phyloP scores from a whole-genome alignment of 2,888 invertebrate genomes.

The Lobophora halterata region DNA sequence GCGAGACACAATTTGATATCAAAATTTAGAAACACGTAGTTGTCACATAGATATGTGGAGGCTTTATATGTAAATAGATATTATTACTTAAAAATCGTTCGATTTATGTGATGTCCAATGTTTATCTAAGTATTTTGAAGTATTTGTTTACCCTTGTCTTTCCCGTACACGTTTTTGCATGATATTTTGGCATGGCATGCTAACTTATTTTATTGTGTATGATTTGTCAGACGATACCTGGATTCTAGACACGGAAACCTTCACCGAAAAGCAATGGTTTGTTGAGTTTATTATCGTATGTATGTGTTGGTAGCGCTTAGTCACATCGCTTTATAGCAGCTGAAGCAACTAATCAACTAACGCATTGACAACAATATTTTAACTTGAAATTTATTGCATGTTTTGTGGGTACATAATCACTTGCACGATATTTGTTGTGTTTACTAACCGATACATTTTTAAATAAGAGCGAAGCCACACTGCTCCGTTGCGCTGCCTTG shows the following conservation, averaged over 20 bases:
- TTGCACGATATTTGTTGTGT: constrained; percentile 6
- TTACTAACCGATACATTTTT: not conserved
- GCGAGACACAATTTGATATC: constrained; percentile 26
- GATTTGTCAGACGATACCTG: constrained; percentile 78
- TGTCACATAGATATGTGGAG: constrained; percentile 23
- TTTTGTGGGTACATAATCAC: constrained; percentile 14
- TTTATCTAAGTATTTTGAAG: constrained; percentile 36
- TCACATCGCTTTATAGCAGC: constrained; percentile 43
- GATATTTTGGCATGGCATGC: constrained; percentile 76
- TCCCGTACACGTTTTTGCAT: constrained; percentile 63
- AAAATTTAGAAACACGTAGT: constrained; percentile 27
- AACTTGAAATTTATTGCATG: constrained; percentile 23
- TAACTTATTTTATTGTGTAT: constrained; percentile 71
- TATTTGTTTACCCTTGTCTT: constrained; percentile 39
- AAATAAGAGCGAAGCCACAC: too few species aligned
- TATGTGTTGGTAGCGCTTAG: constrained; percentile 44
- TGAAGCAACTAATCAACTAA: constrained; percentile 45
- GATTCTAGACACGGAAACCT: constrained; percentile 75
- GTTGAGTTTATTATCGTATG: constrained; percentile 63
- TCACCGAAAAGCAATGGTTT: constrained; percentile 72
- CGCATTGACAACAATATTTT: constrained; percentile 27
- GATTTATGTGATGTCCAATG: constrained; percentile 22
- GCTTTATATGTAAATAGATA: constrained; percentile 28
- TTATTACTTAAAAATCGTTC: constrained; percentile 5
- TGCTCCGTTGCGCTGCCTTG: too few species aligned